phyloP scores from a whole-genome alignment of 2,113 vertebrate genomes.

The Mus musculus region DNA sequence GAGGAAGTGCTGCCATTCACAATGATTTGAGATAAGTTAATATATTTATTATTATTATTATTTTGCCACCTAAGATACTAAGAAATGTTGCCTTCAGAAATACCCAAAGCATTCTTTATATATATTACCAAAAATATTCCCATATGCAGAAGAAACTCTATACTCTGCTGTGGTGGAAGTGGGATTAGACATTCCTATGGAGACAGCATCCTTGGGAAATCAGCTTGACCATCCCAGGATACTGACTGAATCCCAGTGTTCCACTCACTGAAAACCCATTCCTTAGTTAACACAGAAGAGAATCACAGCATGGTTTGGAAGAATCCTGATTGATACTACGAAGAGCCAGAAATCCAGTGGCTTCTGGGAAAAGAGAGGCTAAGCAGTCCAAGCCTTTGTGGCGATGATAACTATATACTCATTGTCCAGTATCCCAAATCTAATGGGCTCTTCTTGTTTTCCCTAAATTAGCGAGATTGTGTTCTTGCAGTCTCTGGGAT shows the following conservation, averaged over 20 bases:
- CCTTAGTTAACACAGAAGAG: not conserved
- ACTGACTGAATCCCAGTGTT: not conserved
- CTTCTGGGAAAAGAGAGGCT: constrained; percentile 5
- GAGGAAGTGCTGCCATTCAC: not conserved
- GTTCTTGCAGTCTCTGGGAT: not conserved
- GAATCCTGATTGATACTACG: not conserved
- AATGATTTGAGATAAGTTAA: constrained; percentile 36
- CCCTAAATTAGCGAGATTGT: not conserved
- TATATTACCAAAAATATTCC: not conserved
- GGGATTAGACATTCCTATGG: not conserved
- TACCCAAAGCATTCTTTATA: constrained; percentile 32
- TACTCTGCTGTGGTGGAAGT: not conserved
- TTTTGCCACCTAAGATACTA: not conserved
- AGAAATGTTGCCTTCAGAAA: not conserved
- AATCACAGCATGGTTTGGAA: not conserved
- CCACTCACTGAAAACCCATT: not conserved
- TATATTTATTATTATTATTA: too few relatives aligned
- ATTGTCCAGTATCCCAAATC: not conserved
- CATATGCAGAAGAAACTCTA: not conserved
- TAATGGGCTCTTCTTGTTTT: not conserved
- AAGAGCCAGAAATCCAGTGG: not conserved
- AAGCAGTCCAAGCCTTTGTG: not conserved
- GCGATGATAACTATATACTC: not conserved
- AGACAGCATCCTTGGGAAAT: not conserved
- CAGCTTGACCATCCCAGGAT: not conserved